Conservation (phyloP, 2,797 vertebrate species). For the Zenarchopterus dispar region DNA sequence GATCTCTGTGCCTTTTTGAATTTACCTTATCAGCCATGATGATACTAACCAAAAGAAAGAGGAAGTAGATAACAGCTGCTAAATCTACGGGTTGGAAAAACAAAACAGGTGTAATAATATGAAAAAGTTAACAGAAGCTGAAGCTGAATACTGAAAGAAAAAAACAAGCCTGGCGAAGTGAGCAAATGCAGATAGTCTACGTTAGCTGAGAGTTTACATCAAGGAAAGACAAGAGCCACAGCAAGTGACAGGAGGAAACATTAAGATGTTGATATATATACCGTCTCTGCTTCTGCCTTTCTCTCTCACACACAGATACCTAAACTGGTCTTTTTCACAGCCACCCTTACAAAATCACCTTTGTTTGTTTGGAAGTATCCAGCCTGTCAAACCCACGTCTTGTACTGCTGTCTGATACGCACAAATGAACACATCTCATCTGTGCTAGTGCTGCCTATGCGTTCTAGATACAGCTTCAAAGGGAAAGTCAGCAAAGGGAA, state of each 20-base stretch:
- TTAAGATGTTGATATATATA: slow-evolving; percentile 28
- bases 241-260: slow-evolving; percentile 29
- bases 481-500: slow-evolving; percentile 34
- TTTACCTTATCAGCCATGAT: too few relatives aligned
- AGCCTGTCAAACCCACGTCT: slow-evolving; percentile 69
- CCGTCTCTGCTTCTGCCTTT: background rate
- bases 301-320: slow-evolving; percentile 26
- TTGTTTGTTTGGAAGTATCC: slow-evolving; percentile 71
- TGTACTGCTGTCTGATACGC: slow-evolving; percentile 70
- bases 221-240: slow-evolving; percentile 21
- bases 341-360: slow-evolving; percentile 51
- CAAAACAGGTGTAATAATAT: background rate
- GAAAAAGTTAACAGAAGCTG: background rate
- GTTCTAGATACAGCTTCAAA: slow-evolving; percentile 51
- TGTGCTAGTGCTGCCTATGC: slow-evolving; percentile 42
- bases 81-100: background rate
- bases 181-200: slow-evolving; percentile 11
- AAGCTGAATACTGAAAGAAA: background rate
- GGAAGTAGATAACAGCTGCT: too few relatives aligned
- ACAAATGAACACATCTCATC: slow-evolving; percentile 78
- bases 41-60: too few relatives aligned
- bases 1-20: too few relatives aligned
- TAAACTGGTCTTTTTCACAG: slow-evolving; percentile 23
- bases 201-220: slow-evolving; percentile 8
- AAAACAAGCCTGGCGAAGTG: background rate